Conservation (phyloP, 2,113 vertebrate species). For the Nothoprocta perdicaria region DNA sequence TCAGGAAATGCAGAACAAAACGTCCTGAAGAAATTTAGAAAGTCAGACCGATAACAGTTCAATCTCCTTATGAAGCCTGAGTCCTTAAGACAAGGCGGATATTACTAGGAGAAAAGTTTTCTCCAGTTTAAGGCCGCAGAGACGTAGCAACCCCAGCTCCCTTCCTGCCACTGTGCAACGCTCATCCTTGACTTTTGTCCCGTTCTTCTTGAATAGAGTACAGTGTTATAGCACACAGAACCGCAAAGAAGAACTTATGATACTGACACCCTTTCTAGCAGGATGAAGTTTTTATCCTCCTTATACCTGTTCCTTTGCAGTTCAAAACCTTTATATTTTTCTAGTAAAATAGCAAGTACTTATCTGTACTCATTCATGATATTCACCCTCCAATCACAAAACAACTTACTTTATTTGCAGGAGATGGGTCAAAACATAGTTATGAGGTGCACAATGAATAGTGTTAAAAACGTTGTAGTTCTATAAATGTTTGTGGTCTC, state of each 20-base stretch:
- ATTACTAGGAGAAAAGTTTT: background rate
- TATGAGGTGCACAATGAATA: background rate
- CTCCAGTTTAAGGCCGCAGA: background rate
- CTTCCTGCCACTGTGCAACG: background rate
- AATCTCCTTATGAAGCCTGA: background rate
- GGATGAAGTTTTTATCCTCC: accelerated
- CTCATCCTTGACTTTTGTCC: background rate
- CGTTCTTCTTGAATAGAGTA: background rate
- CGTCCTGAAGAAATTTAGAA: background rate
- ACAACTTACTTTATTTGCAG: accelerated
- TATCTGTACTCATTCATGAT: accelerated
- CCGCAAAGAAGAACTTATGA: background rate
- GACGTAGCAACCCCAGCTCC: accelerated
- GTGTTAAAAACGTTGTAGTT: background rate
- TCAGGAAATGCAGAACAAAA: background rate
- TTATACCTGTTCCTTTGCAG: background rate
- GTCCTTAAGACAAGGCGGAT: background rate
- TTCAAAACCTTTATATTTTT: background rate
- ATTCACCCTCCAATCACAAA: background rate
- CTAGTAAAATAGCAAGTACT: background rate
- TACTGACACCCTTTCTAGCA: background rate
- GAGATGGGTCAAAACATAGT: background rate
- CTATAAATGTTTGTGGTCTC: background rate
- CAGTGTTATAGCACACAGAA: background rate
- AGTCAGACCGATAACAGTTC: background rate